Evolutionary conservation across 2,113 vertebrate species (phyloP).

Genomic region (Perca flavescens): DNA sequence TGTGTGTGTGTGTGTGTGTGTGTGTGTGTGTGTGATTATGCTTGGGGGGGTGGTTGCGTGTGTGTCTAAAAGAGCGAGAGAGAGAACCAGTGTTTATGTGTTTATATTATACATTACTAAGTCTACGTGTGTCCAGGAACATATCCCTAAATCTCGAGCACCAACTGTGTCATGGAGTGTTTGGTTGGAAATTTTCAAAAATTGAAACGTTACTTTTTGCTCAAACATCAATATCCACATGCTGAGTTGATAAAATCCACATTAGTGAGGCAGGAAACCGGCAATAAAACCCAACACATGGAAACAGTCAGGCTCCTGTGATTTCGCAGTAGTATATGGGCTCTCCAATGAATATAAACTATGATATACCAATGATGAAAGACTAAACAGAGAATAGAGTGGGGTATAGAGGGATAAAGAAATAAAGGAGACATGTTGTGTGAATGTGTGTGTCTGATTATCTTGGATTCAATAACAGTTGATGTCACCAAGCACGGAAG

Average conservation of each 20-base stretch:
- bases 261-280: slow-evolving; percentile 77
- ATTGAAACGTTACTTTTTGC: slow-evolving; percentile 59
- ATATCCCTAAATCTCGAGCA: slow-evolving; percentile 19
- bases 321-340: slow-evolving; percentile 69
- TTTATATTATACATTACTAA: slow-evolving; percentile 33
- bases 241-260: slow-evolving; percentile 81
- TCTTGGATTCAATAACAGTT: slow-evolving; percentile 23
- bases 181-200: slow-evolving; percentile 43
- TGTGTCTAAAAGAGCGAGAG: not conserved
- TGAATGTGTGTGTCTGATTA: slow-evolving; percentile 47
- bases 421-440: slow-evolving; percentile 33
- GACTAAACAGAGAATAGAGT: slow-evolving; percentile 60
- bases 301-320: slow-evolving; percentile 81
- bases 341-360: slow-evolving; percentile 76
- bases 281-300: slow-evolving; percentile 80
- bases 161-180: slow-evolving; percentile 39
- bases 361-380: slow-evolving; percentile 73
- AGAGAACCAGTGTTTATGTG: slow-evolving; percentile 39
- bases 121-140: slow-evolving; percentile 33
- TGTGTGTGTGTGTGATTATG: slow-evolving; percentile 42
- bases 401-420: slow-evolving; percentile 41
- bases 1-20: slow-evolving; percentile 27
- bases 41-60: slow-evolving; percentile 4
- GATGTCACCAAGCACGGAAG: slow-evolving; percentile 38
- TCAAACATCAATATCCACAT: slow-evolving; percentile 76